Conservation (phyloP, 2,113 vertebrate genomes). For the Lutjanus erythropterus region DNA sequence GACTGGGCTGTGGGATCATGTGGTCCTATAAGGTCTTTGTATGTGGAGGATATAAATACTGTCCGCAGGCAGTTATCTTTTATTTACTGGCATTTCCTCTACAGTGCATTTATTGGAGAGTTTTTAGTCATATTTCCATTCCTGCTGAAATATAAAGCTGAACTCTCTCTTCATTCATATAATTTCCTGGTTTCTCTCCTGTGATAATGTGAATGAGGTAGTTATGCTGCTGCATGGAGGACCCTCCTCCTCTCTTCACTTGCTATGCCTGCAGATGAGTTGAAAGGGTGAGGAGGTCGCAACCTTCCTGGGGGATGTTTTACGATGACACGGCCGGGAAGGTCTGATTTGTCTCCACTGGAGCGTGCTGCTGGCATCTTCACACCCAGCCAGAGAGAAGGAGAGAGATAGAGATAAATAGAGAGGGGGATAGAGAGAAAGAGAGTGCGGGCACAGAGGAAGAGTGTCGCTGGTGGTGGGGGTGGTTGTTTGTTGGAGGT, state of each 20-base stretch:
- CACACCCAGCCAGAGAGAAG: slow-evolving; percentile 67
- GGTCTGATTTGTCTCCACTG: slow-evolving; percentile 82
- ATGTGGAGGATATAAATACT: slow-evolving; percentile 29
- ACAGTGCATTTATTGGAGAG: not conserved
- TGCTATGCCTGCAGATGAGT: slow-evolving; percentile 75
- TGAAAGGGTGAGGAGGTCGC: slow-evolving; percentile 86
- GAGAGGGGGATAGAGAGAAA: slow-evolving; percentile 29
- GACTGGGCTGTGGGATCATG: not conserved
- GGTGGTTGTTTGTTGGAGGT: slow-evolving; percentile 38
- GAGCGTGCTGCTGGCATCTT: slow-evolving; percentile 81
- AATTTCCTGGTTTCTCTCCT: slow-evolving; percentile 15
- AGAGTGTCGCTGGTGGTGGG: slow-evolving; percentile 8
- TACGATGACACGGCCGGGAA: slow-evolving; percentile 77
- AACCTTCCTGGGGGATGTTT: slow-evolving; percentile 83
- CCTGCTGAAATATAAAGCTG: slow-evolving; percentile 8
- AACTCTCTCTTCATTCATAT: not conserved
- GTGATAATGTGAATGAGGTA: slow-evolving; percentile 46
- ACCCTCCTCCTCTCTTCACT: slow-evolving; percentile 40
- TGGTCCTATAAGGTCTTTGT: not conserved
- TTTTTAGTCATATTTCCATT: slow-evolving; percentile 32
- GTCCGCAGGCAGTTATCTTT: not conserved
- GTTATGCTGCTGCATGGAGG: slow-evolving; percentile 72
- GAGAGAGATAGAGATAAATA: slow-evolving; percentile 32
- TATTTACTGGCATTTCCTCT: slow-evolving; percentile 26
- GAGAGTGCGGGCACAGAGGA: slow-evolving; percentile 38